Evolutionary conservation across 2,797 vertebrate genomes (phyloP), one percentile per base, ranked within the genome.

Genomic region (Psittacula derbiana): DNA sequence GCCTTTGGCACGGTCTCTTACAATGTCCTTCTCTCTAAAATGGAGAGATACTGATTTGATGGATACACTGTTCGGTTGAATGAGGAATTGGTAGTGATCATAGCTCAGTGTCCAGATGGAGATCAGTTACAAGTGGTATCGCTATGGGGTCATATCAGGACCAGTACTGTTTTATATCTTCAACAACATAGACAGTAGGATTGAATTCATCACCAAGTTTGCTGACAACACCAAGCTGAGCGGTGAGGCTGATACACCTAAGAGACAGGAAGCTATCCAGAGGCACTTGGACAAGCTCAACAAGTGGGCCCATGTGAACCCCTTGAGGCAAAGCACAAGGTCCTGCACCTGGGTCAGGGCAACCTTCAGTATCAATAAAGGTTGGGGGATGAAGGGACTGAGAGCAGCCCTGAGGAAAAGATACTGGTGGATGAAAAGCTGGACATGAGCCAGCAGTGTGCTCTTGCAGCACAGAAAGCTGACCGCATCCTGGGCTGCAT

Each of bases 331-430:
- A 61, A 76, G 17, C 12, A 7, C 25, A 70, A 55, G 38, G 15
- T 66, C 6, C 19, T 55, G 7, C 40, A 27, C 8, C 0, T 3
- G 4, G 2, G 3, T 2, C 7, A 4, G 11, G 18, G 10, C 7
- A 80, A n/a, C 0, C 3, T 4, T 8, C 2, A 3, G 4, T 20
- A 24, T 24, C n/a, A 60, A 9, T 16, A 46, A 17, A 73, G 30
- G 8, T 2, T 43, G 10, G 18, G 8, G 14, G 6, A 40, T 28
- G 27, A 73, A 55, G 1, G 2, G 13, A 24, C 8, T 49, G 36
- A 64, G n/a, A 81, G 30, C 30, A 79, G 20, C 5, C 17, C 11
- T 88, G 12, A 2, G 3, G 8, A 36, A 24, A 76, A 60, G 28
- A 8, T 31, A 16, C 6, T 18, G 7, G 6, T 33, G 41, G 31